phyloP scores from a whole-genome alignment of 1,140 invertebrate genomes.

The Leptinotarsa texana region DNA sequence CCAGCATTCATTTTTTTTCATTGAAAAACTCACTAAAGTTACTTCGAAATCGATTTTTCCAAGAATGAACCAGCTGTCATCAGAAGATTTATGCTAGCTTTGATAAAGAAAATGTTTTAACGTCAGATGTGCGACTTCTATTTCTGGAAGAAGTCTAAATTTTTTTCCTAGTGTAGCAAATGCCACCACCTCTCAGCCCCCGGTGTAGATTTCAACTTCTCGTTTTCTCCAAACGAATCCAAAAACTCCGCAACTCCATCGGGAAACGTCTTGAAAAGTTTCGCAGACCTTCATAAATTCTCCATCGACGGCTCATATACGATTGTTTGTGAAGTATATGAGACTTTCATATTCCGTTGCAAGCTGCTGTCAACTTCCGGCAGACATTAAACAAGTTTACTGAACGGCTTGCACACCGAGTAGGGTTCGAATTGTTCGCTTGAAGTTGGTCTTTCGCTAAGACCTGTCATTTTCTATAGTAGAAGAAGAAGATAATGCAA shows the following conservation, averaged over 20 bases:
- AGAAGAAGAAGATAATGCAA: too few relatives aligned
- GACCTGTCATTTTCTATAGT: too few relatives aligned
- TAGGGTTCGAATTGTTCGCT: neutral
- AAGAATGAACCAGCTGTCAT: too few relatives aligned
- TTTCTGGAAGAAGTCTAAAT: too few relatives aligned
- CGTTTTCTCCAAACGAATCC: neutral
- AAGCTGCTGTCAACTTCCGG: constrained; percentile 7
- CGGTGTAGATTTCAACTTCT: neutral
- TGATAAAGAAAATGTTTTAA: too few relatives aligned
- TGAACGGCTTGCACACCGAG: neutral
- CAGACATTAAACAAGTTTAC: constrained; percentile 1
- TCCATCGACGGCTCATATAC: constrained; percentile 5
- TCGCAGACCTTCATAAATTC: constrained; percentile 3
- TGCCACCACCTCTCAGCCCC: neutral
- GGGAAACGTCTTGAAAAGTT: constrained; percentile 1
- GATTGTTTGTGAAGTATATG: constrained; percentile 3
- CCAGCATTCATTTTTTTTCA: too few relatives aligned
- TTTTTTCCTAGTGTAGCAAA: too few relatives aligned
- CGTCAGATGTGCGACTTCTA: too few relatives aligned
- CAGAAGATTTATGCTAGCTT: too few relatives aligned
- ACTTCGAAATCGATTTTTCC: too few relatives aligned
- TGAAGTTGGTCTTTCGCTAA: too few relatives aligned
- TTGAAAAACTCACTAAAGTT: too few relatives aligned
- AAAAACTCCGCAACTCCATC: neutral
- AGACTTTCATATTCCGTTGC: neutral